Evolutionary conservation across 1,140 invertebrate species (phyloP), one percentile per base, ranked within the genome.

Genomic region (Notospermus geniculatus): DNA sequence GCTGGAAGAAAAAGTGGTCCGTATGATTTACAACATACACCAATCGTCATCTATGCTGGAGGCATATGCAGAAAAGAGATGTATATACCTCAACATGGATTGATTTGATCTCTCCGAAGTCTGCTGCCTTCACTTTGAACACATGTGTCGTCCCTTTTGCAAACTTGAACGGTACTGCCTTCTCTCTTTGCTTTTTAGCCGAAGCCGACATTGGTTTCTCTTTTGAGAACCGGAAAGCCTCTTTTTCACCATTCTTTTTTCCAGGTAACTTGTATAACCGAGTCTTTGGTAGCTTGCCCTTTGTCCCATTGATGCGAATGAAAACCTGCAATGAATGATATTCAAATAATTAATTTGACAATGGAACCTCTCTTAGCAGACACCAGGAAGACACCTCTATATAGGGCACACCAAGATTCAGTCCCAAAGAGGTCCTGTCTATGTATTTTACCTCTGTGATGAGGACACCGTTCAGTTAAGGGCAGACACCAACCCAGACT

Each of bases 61-160:
- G n/a, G n/a, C n/a, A n/a, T n/a, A n/a, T n/a, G n/a, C n/a, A n/a
- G n/a, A n/a, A n/a, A n/a, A n/a, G n/a, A n/a, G n/a, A n/a, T n/a
- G n/a, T n/a, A n/a, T n/a, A n/a, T n/a, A 36, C 79, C 75, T 80
- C 78, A 53, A 81, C 63, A 53, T 72, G 54, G 25, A 80, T 64
- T 17, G 77, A 79, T 54, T 74, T 71, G 2, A 81, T 46, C 54
- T 78, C 70, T 32, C 80, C 80, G 28, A 81, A 65, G 61, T 80
- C 75, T 22, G 70, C 68, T n/a, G 71, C 75, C 30, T 65, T 67
- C 46, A 81, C 66, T 63, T 78, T 79, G 60, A 81, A 80, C 13
- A 75, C 65, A 60, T 81, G 74, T 19, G 78, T 78, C 11, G 77
- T 73, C 9, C 78, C 79, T 56, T 71, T 73, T 23, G 69, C 64